Evolutionary conservation across 1,140 invertebrate species (phyloP).

Genomic region (Euschistus heros): DNA sequence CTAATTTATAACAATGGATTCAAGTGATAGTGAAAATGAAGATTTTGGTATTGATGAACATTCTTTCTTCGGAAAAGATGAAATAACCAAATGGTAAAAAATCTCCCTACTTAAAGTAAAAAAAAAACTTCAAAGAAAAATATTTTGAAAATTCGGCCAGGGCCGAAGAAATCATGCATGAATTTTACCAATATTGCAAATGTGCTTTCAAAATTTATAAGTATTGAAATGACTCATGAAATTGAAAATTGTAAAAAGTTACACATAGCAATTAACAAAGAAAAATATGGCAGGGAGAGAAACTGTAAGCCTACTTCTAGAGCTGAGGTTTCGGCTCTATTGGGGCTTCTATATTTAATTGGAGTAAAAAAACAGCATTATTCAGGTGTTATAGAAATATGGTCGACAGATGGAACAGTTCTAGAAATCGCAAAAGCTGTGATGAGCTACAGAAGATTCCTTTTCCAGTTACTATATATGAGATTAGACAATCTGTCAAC

Average conservation of each 20-base stretch:
- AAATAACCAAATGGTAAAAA: background rate
- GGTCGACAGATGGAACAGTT: constrained; percentile 29
- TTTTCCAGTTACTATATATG: constrained; percentile 30
- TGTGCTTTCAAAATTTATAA: constrained; percentile 5
- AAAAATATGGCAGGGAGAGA: constrained; percentile 12
- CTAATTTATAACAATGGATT: constrained; percentile 9
- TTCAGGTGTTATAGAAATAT: constrained; percentile 32
- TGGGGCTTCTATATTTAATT: constrained; percentile 28
- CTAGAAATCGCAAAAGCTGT: constrained; percentile 17
- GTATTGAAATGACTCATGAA: background rate
- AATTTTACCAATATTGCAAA: constrained; percentile 3
- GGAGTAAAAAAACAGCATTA: constrained; percentile 29
- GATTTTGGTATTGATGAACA: background rate
- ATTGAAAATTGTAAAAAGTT: background rate
- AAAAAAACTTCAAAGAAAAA: constrained; percentile 6
- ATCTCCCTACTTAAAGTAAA: constrained; percentile 1
- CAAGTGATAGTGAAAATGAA: constrained; percentile 1
- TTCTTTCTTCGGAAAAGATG: constrained; percentile 1
- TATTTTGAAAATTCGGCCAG: background rate
- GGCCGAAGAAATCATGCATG: background rate
- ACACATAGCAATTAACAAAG: background rate
- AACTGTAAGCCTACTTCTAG: constrained; percentile 13
- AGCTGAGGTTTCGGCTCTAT: constrained; percentile 27
- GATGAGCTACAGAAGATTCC: constrained; percentile 27
- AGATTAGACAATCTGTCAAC: constrained; percentile 33